phyloP scores from a whole-genome alignment of 2,113 vertebrate species.

The Oenanthe melanoleuca region DNA sequence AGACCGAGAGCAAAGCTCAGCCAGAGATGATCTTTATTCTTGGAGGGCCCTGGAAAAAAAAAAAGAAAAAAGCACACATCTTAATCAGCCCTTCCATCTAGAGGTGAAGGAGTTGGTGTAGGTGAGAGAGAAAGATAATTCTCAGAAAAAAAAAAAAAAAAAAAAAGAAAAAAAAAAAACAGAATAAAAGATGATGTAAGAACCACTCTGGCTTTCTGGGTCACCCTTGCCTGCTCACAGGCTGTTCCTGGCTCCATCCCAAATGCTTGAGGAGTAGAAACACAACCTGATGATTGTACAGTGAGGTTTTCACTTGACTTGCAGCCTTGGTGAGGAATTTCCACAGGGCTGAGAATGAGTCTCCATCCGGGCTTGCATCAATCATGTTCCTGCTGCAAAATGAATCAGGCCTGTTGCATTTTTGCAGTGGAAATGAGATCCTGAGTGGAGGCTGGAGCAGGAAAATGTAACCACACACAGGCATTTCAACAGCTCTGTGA shows the following conservation, averaged over 20 bases:
- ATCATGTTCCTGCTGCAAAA: background rate
- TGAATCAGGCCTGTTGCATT: conserved; percentile 8
- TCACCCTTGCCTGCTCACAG: background rate
- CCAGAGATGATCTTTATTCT: background rate
- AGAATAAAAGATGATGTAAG: background rate
- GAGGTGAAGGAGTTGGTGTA: background rate
- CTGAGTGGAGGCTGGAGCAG: background rate
- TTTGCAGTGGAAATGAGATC: background rate
- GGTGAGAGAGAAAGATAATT: background rate
- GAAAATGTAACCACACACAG: background rate
- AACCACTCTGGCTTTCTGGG: background rate
- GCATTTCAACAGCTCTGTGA: background rate
- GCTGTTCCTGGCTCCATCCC: background rate
- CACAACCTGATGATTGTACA: background rate
- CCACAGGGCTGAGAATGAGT: conserved; percentile 15
- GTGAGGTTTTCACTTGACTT: conserved; percentile 2
- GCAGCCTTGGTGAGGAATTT: background rate
- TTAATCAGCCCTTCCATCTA: background rate
- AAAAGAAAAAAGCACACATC: background rate
- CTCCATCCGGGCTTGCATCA: background rate
- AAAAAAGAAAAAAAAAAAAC: background rate
- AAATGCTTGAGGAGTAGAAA: background rate
- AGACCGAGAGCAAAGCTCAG: background rate
- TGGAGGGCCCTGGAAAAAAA: background rate
- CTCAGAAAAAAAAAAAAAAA: background rate